Percentiles rank a stretch among this genome's conserved stretches.
These are phyloP conservation scores for Ophthalmolycus amberensis DNA, from an alignment of 2,113 vertebrate genomes.

Conservation along the genomic window DNA sequence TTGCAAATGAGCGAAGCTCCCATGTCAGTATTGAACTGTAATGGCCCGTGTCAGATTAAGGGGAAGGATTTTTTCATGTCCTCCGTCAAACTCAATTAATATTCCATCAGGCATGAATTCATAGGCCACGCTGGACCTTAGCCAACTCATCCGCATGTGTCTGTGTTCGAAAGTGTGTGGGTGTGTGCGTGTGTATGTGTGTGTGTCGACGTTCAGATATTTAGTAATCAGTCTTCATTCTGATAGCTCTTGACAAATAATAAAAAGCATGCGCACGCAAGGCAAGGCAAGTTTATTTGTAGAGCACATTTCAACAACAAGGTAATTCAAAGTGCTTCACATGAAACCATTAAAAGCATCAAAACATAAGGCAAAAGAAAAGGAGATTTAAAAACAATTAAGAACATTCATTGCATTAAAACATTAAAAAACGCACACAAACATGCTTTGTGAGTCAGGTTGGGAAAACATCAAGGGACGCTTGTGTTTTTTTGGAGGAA, in stretches of 20 bases:
- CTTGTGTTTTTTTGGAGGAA: not conserved
- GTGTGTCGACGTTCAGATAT: slow-evolving; percentile 20
- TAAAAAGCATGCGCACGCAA: slow-evolving; percentile 1
- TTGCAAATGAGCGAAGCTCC: slow-evolving; percentile 59
- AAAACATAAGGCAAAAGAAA: no score
- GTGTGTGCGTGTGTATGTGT: slow-evolving; percentile 17
- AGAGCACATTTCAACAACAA: no score
- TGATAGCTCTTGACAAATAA: slow-evolving; percentile 26
- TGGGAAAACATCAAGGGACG: slow-evolving; percentile 45
- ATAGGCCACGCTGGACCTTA: slow-evolving; percentile 65
- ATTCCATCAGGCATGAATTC: slow-evolving; percentile 77
- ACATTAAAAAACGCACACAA: not conserved
- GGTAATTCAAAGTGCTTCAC: no score
- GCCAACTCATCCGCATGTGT: slow-evolving; percentile 46
- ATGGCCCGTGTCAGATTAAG: slow-evolving; percentile 78
- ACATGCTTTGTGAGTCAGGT: slow-evolving; percentile 31
- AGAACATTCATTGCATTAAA: no score
- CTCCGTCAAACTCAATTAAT: slow-evolving; percentile 80
- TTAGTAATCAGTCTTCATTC: slow-evolving; percentile 42
- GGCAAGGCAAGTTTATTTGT: no score
- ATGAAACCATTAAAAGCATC: no score
- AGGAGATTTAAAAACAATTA: no score
- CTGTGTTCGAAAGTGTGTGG: not conserved
- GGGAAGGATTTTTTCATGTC: slow-evolving; percentile 74
- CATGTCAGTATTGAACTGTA: slow-evolving; percentile 75